Evolutionary conservation across 1,140 invertebrate genomes (phyloP), one percentile per base, ranked within the genome.

Genomic region (Maconellicoccus hirsutus): DNA sequence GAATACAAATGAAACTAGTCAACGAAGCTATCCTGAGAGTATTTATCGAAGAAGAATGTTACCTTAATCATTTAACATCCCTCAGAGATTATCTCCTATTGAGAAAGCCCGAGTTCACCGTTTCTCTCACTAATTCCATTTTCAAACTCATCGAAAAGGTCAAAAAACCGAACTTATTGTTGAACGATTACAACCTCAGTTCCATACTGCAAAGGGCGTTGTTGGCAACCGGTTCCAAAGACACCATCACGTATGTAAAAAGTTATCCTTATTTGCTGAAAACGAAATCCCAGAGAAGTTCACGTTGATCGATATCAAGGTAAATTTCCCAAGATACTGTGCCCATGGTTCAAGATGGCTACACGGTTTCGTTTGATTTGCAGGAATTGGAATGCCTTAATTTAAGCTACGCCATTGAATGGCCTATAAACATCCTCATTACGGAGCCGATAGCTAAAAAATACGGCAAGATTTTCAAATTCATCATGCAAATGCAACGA

Each of bases 11-110:
- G 19, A 66, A 66, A 23, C 21, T 66, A 8, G 21, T 66, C 21
- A 66, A 66, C 19, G 61, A 66, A 23, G 61, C 61, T 16, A 66
- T 66, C 4, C 25, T 66, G 10, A 23, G 21, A 23, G 61, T 66
- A 26, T 66, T 66, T 16, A 66, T 66, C 61, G 61, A 66, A 26
- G 61, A 66, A 66, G 61, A 66, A 26, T 4, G 61, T 19, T 66
- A 66, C 21, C 61, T 66, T 4, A 22, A 66, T 12, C 61, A 66
- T 26, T 66, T 66, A 26, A 66, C 61, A 3, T 4, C 19, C 8
- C 25, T 66, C 3, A 2, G 61, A 23, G 25, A 66, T 66, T 66
- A 66, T 19, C 16, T 66, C 3, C 25, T 66, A 2, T 19, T 66
- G 61, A 23, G 61, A 8, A 66, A 66, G 25, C 25, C 61, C 10